phyloP scores from a whole-genome alignment of 2,888 invertebrate genomes.

The Labia minor region DNA sequence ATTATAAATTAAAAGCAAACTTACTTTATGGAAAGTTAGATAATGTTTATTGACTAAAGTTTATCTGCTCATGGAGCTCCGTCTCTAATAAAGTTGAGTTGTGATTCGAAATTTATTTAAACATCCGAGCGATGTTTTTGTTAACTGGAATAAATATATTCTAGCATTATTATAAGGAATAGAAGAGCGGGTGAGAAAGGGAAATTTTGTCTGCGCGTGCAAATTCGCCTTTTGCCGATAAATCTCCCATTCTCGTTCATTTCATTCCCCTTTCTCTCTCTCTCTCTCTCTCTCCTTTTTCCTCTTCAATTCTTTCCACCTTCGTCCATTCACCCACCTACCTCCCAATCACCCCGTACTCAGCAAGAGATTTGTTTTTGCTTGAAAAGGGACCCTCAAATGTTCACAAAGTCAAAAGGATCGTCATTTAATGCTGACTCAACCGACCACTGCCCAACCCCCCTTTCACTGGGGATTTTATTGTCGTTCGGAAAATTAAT shows the following conservation, averaged over 20 bases:
- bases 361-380: conserved; percentile 13
- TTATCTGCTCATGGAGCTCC: background rate
- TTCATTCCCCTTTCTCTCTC: background rate
- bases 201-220: conserved; percentile 2
- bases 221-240: conserved; percentile 7
- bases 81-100: background rate
- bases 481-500: background rate
- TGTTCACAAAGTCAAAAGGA: conserved; percentile 8
- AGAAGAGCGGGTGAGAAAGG: background rate
- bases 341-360: background rate
- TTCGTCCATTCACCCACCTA: background rate
- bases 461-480: background rate
- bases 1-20: background rate
- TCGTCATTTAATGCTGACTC: conserved; percentile 8
- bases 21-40: conserved; percentile 5
- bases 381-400: conserved; percentile 7
- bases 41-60: conserved; percentile 4
- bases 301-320: background rate
- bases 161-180: background rate
- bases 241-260: background rate
- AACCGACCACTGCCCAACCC: background rate
- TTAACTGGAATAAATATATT: conserved; percentile 13
- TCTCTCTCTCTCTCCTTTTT: background rate
- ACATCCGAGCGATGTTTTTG: background rate
- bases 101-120: conserved; percentile 1